A percentile compares a stretch with the other conserved stretches of the same genome.
Evolutionary conservation across 2,113 vertebrate genomes (phyloP).

Genomic region (Melanerpes formicivorus): DNA sequence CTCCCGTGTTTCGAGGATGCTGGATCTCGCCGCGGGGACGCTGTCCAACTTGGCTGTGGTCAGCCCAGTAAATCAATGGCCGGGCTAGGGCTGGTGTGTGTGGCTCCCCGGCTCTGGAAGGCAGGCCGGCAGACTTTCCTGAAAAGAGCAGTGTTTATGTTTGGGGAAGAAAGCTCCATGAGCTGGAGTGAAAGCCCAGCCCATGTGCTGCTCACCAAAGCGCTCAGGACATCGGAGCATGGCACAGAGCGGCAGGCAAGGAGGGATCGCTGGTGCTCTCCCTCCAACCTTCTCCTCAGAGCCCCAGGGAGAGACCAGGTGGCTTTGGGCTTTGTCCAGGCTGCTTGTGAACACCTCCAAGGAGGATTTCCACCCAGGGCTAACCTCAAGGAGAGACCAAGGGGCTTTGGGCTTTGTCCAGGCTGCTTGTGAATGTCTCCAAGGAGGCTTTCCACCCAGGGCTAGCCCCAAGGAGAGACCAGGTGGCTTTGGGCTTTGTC

Average conservation of each 20-base stretch:
- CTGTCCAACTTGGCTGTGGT: constrained; percentile 58
- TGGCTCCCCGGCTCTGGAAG: constrained; percentile 53
- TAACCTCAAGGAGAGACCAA: no score
- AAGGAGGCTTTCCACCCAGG: no score
- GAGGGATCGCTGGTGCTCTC: neutral
- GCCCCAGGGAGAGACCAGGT: neutral
- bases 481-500: no score
- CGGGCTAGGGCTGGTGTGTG: neutral
- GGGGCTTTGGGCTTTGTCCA: no score
- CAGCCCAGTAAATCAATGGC: constrained; percentile 62
- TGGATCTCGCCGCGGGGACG: neutral
- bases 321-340: neutral
- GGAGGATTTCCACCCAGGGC: neutral
- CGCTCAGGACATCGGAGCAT: neutral
- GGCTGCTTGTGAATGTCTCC: no score
- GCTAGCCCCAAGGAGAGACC: no score
- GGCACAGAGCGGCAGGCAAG: neutral
- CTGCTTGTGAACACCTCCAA: neutral
- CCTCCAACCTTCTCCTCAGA: neutral
- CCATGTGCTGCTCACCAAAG: neutral
- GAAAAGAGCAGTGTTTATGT: constrained; percentile 62
- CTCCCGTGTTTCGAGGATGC: constrained; percentile 37
- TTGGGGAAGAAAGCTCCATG: constrained; percentile 11
- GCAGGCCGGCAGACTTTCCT: constrained; percentile 60
- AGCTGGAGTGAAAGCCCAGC: neutral